phyloP scores from a whole-genome alignment of 2,113 vertebrate genomes.

The Tetrax tetrax region DNA sequence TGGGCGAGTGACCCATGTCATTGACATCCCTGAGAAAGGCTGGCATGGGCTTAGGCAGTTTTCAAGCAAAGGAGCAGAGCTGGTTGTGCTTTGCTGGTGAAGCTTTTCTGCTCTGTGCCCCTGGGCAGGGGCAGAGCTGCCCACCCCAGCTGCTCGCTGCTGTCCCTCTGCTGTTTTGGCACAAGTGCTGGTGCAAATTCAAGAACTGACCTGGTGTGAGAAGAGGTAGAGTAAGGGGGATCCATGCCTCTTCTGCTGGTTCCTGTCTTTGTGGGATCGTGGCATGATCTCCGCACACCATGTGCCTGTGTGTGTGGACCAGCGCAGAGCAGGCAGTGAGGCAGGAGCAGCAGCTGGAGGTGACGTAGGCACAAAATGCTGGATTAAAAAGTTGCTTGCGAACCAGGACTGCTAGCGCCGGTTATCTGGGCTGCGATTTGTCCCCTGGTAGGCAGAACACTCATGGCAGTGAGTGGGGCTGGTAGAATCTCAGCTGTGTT shows the following conservation, averaged over 20 bases:
- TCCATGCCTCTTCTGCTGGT: not conserved
- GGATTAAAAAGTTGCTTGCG: not conserved
- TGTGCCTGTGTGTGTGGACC: not conserved
- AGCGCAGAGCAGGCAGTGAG: fast-evolving
- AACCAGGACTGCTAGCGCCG: not conserved
- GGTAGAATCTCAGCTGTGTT: not conserved
- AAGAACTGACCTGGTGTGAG: not conserved
- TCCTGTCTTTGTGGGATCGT: not conserved
- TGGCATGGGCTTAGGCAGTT: not conserved
- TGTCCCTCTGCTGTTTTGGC: not conserved
- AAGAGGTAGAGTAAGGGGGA: not conserved
- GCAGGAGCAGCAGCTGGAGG: not conserved
- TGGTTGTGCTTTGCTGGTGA: not conserved
- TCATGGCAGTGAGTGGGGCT: not conserved
- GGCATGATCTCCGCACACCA: not conserved
- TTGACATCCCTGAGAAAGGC: not conserved
- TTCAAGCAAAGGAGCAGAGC: not conserved
- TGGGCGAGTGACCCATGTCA: fast-evolving
- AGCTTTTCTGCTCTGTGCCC: not conserved
- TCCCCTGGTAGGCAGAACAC: fast-evolving
- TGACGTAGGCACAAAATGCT: fast-evolving
- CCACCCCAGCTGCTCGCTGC: fast-evolving
- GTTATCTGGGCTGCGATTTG: not conserved
- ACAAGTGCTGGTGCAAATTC: not conserved
- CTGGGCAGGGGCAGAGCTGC: not conserved